phyloP scores from a whole-genome alignment of 2,797 vertebrate genomes.

The Echeneis naucrates region DNA sequence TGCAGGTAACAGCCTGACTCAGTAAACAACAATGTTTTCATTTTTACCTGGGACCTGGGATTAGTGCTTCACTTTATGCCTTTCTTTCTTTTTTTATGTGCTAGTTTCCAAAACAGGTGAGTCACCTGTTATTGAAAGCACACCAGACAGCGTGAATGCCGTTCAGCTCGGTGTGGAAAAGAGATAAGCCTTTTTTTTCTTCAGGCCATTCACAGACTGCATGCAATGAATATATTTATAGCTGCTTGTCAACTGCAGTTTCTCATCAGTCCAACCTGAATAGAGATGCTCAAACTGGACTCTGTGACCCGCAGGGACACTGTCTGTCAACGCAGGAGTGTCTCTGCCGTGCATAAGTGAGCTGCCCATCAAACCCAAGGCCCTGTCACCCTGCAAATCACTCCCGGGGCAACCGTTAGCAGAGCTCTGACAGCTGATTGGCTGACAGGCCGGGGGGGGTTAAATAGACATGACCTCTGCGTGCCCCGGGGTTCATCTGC shows the following conservation, averaged over 20 bases:
- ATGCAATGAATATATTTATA: slow-evolving; percentile 48
- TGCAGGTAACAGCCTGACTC: slow-evolving; percentile 78
- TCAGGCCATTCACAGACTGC: slow-evolving; percentile 30
- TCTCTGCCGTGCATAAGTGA: slow-evolving; percentile 58
- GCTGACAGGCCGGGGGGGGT: slow-evolving; percentile 79
- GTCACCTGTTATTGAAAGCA: slow-evolving; percentile 74
- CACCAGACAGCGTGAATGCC: slow-evolving; percentile 21
- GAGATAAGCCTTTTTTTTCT: slow-evolving; percentile 12
- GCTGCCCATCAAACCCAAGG: slow-evolving; percentile 74
- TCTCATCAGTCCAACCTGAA: slow-evolving; percentile 56
- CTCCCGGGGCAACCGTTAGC: slow-evolving; percentile 72
- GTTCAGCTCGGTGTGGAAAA: slow-evolving; percentile 29
- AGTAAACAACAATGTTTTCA: slow-evolving; percentile 74
- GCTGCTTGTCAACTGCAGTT: slow-evolving; percentile 60
- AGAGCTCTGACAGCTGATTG: slow-evolving; percentile 81
- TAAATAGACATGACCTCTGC: slow-evolving; percentile 86
- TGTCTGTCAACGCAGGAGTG: slow-evolving; percentile 57
- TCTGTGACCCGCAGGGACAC: slow-evolving; percentile 65
- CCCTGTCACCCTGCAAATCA: slow-evolving; percentile 76
- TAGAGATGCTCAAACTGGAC: slow-evolving; percentile 49
- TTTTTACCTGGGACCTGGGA: slow-evolving; percentile 70
- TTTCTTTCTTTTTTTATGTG: slow-evolving; percentile 25
- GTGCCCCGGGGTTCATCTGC: slow-evolving; percentile 80
- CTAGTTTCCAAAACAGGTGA: slow-evolving; percentile 80
- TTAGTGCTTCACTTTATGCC: slow-evolving; percentile 58